Conservation (phyloP, 2,888 invertebrate genomes). For the Hirtodrosophila cameraria region DNA sequence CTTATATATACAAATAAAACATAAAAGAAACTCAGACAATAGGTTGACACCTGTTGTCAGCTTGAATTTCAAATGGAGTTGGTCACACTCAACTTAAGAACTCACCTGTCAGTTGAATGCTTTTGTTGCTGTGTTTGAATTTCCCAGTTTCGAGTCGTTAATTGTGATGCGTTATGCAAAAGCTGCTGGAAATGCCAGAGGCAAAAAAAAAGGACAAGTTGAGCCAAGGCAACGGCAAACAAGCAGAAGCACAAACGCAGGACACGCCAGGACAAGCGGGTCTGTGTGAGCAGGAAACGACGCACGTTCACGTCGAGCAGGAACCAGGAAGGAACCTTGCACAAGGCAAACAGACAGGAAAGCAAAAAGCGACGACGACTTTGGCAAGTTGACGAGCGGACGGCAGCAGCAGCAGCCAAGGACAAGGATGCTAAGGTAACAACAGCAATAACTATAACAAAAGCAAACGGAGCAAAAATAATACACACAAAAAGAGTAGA, state of each 20-base stretch:
- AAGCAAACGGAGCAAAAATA: conserved; percentile 29
- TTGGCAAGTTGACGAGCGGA: conserved; percentile 44
- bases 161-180: conserved; percentile 30
- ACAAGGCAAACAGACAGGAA: conserved; percentile 73
- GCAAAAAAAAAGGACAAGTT: conserved; percentile 8
- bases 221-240: conserved; percentile 37
- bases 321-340: conserved; percentile 69
- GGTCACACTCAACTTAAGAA: conserved; percentile 2
- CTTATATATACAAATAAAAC: not conserved
- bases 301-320: conserved; percentile 76
- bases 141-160: conserved; percentile 25
- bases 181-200: conserved; percentile 10
- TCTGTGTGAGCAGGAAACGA: conserved; percentile 62
- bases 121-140: conserved; percentile 3
- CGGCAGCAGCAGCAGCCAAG: conserved; percentile 43
- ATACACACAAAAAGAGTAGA: conserved; percentile 12
- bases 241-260: conserved; percentile 28
- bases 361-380: conserved; percentile 43
- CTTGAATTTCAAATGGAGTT: not conserved
- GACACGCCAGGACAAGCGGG: conserved; percentile 33
- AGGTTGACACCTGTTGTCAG: conserved; percentile 39
- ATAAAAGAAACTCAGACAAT: not conserved
- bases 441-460: conserved; percentile 68
- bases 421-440: conserved; percentile 64
- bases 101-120: conserved; percentile 18